Evolutionary conservation across 2,113 vertebrate species (phyloP).

Genomic region (Pelmatolapia mariae): DNA sequence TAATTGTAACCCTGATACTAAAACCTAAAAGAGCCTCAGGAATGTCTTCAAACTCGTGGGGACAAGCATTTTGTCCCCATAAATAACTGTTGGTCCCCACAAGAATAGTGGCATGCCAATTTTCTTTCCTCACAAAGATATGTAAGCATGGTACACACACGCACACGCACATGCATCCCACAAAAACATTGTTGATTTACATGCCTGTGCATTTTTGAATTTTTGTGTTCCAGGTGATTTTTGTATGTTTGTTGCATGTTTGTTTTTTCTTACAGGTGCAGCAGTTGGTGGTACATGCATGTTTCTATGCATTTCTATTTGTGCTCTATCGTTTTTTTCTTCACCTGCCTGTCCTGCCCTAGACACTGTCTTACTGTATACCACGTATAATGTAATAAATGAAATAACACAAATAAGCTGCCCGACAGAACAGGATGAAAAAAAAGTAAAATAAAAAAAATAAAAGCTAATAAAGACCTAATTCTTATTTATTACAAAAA

Average conservation of each 20-base stretch:
- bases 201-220: background rate
- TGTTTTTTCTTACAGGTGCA: background rate
- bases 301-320: background rate
- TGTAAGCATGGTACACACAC: background rate
- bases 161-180: background rate
- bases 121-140: background rate
- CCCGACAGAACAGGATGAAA: background rate
- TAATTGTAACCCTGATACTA: background rate
- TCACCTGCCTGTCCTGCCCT: background rate
- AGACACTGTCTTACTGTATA: background rate
- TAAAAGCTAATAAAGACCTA: background rate
- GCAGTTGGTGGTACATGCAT: background rate
- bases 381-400: background rate
- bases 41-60: background rate
- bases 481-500: background rate
- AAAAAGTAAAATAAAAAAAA: fast-evolving
- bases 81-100: background rate
- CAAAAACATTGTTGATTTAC: background rate
- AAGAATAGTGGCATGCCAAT: background rate
- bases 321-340: background rate
- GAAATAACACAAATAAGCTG: fast-evolving
- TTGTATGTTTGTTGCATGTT: background rate
- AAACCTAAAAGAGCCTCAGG: background rate
- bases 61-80: background rate
- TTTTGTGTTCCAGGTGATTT: background rate